Conservation (phyloP, 1,140 invertebrate species). For the Aphelinus certus region DNA sequence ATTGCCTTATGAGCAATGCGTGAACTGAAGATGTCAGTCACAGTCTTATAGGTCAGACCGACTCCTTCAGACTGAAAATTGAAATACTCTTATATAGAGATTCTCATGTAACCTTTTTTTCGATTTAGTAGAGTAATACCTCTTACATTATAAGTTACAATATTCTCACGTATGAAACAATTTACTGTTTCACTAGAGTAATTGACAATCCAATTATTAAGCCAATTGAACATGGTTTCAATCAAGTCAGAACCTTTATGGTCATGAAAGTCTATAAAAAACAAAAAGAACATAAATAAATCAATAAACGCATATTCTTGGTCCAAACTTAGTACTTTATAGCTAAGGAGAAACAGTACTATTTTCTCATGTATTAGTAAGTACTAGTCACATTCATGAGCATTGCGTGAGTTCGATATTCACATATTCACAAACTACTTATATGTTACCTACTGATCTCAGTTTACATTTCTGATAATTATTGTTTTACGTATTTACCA, state of each 20-base stretch:
- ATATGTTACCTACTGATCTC: too few relatives aligned
- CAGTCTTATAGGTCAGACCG: background rate
- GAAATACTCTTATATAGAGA: background rate
- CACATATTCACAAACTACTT: too few relatives aligned
- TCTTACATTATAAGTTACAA: slow-evolving; percentile 5
- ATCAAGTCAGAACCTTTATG: background rate
- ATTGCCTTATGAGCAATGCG: slow-evolving; percentile 11
- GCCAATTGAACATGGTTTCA: background rate
- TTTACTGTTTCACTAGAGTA: background rate
- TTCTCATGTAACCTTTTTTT: background rate
- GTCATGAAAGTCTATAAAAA: background rate
- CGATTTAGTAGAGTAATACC: too few relatives aligned
- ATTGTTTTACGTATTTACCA: too few relatives aligned
- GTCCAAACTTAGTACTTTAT: too few relatives aligned
- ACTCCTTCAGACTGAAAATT: background rate
- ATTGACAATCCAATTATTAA: background rate
- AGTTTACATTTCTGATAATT: too few relatives aligned
- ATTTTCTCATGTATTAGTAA: too few relatives aligned
- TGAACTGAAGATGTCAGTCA: slow-evolving; percentile 5
- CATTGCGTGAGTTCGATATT: too few relatives aligned
- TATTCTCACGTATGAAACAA: slow-evolving; percentile 12
- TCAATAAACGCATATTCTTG: too few relatives aligned
- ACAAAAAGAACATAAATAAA: background rate
- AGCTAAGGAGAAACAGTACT: too few relatives aligned
- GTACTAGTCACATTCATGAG: too few relatives aligned